Percentiles rank a stretch among this genome's conserved stretches.
Conservation (phyloP, 2,888 invertebrate genomes). For the Lissonota sp. region DNA sequence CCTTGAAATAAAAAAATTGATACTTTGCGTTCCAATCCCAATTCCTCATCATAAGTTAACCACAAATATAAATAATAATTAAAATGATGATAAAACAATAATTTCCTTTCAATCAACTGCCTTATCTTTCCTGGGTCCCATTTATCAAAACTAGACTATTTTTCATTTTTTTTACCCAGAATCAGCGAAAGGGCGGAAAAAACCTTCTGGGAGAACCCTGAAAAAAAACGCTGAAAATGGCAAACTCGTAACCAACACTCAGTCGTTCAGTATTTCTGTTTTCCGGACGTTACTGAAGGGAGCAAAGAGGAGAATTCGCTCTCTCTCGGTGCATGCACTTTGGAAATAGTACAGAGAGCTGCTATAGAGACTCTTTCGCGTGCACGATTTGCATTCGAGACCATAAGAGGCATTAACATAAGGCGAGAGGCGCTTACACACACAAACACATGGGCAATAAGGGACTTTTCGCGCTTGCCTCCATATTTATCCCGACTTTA, state of each 20-base stretch:
- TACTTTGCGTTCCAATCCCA: too few relatives aligned
- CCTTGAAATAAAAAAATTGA: too few relatives aligned
- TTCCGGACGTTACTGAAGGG: not conserved
- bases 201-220: not conserved
- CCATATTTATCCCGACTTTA: not conserved
- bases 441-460: not conserved
- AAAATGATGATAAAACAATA: not conserved
- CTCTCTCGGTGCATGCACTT: slow-evolving; percentile 9
- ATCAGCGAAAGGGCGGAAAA: not conserved
- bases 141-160: not conserved
- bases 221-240: not conserved
- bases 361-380: slow-evolving; percentile 6
- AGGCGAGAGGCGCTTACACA: slow-evolving; percentile 32
- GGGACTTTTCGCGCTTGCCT: not conserved
- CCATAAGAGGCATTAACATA: slow-evolving; percentile 62
- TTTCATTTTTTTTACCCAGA: not conserved
- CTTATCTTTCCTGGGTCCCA: too few relatives aligned
- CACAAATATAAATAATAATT: too few relatives aligned
- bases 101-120: too few relatives aligned
- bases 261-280: slow-evolving; percentile 17
- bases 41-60: too few relatives aligned
- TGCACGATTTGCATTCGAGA: slow-evolving; percentile 64
- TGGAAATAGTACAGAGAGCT: slow-evolving; percentile 15
- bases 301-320: slow-evolving; percentile 4
- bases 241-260: slow-evolving; percentile 17